These are phyloP conservation scores for Ostrea edulis DNA, from an alignment of 1,140 invertebrate genomes.

Conservation along the genomic window DNA sequence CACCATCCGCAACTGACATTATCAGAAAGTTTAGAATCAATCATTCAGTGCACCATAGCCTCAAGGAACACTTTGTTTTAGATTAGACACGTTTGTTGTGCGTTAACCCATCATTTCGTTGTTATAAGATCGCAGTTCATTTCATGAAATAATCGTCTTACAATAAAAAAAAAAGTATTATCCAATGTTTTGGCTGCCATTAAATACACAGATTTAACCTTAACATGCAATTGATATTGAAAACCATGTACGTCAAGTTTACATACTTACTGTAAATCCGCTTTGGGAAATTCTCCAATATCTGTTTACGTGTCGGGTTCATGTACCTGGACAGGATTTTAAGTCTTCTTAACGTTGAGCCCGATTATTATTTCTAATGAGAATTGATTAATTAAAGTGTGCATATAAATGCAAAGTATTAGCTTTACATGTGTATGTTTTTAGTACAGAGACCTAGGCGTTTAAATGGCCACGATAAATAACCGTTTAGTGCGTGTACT, in stretches of 20 bases:
- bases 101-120: too few species aligned
- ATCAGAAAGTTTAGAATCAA: background rate
- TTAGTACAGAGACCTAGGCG: too few species aligned
- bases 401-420: too few species aligned
- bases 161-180: background rate
- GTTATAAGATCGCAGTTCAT: background rate
- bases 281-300: background rate
- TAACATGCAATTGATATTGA: background rate
- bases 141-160: background rate
- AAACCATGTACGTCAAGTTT: background rate
- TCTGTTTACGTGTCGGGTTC: background rate
- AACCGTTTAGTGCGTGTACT: too few species aligned
- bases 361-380: too few species aligned
- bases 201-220: background rate
- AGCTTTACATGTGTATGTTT: too few species aligned
- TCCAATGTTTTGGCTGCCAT: constrained; percentile 1
- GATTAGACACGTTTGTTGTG: background rate
- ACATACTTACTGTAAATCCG: background rate
- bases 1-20: background rate
- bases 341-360: background rate
- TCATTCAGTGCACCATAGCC: background rate
- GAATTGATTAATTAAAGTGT: too few species aligned
- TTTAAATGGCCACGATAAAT: too few species aligned
- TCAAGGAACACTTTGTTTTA: background rate
- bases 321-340: background rate